Evolutionary conservation across 2,797 vertebrate genomes (phyloP).

Genomic region (Premnoplex brunnescens): DNA sequence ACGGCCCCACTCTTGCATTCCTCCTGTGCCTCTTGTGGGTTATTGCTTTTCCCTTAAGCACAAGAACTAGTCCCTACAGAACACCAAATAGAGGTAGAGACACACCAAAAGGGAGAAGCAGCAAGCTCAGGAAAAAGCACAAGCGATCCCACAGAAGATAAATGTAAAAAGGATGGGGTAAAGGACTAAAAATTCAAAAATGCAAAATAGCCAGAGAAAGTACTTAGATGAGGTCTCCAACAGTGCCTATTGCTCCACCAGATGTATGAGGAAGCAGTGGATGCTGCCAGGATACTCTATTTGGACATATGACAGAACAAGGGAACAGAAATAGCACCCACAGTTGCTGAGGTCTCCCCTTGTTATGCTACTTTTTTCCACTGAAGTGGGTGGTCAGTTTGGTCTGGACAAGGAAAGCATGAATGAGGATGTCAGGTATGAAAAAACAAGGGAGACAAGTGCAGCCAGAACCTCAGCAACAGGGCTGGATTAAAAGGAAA

Average conservation of each 20-base stretch:
- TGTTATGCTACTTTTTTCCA: neutral
- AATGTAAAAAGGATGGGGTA: neutral
- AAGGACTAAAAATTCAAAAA: neutral
- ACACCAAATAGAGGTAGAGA: neutral
- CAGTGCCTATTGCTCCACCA: neutral
- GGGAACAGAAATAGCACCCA: neutral
- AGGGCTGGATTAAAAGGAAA: neutral
- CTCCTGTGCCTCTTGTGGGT: neutral
- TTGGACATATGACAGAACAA: neutral
- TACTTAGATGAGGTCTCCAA: neutral
- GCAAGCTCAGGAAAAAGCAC: neutral
- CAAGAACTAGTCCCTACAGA: neutral
- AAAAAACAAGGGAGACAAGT: neutral
- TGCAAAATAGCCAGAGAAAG: neutral
- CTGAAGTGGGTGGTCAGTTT: rapidly evolving
- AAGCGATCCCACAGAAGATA: neutral
- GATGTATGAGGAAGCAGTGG: neutral
- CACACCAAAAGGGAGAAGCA: neutral
- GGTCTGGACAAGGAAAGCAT: neutral
- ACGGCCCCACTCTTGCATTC: neutral
- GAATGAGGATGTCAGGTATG: neutral
- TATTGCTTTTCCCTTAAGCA: neutral
- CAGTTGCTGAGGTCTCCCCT: neutral
- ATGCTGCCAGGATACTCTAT: neutral
- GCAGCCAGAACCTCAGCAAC: neutral